Evolutionary conservation across 2,888 invertebrate genomes (phyloP), one percentile per base, ranked within the genome.

Genomic region (Salpingus planirostris): DNA sequence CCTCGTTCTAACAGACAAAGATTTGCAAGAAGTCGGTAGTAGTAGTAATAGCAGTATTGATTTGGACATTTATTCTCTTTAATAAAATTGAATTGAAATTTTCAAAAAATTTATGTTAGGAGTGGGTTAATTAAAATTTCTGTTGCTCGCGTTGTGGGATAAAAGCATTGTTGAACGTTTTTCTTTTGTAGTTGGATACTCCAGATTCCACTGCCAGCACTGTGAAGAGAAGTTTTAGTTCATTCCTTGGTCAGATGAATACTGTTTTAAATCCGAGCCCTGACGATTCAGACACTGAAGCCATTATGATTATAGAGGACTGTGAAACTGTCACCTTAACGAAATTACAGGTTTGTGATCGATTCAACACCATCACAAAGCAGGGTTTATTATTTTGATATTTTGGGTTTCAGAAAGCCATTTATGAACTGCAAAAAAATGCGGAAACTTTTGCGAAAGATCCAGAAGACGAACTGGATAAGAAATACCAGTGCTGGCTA

Each of bases 381-480:
- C n/a, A n/a, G n/a, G n/a, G n/a, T n/a, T n/a, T n/a, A n/a, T n/a
- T n/a, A n/a, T n/a, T n/a, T n/a, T n/a, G n/a, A n/a, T n/a, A n/a
- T n/a, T n/a, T n/a, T n/a, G n/a, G n/a, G n/a, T n/a, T n/a, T n/a
- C n/a, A 72, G 80, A 76, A 78, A 57, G 74, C 80, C 45, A 64
- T 86, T 25, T 76, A 78, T 57, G 76, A 77, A 11, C 66, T 87
- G 13, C 82, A 83, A 49, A 73, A 74, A 28, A 76, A 83, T 42
- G 78, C 80, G 40, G 76, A 75, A 5, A 86, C 86, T 1, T 87
- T 80, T 67, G 67, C 78, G 44, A 73, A 74, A 29, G 78, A 82
- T 21, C 83, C 84, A 0, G 66, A 72, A 39, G 74, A 66, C 13
- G 52, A 58, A 21, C 57, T 73, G 21, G 52, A 59, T 24, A 68